phyloP scores from a whole-genome alignment of 2,797 vertebrate genomes.

The Phrynocephalus forsythii region DNA sequence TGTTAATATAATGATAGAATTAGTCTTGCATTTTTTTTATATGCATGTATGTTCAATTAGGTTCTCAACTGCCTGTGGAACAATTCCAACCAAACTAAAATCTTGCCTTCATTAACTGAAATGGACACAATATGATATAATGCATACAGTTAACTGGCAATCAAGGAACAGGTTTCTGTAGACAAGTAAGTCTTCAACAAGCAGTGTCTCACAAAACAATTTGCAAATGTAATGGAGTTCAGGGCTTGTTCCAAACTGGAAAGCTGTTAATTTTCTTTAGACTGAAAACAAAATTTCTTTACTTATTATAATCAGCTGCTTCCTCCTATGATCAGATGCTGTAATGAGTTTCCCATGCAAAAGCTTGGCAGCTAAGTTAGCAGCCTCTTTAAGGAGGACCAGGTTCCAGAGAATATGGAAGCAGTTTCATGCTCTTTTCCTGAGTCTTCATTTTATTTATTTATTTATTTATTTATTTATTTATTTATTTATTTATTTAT shows the following conservation, averaged over 20 bases:
- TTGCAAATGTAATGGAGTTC: constrained; percentile 60
- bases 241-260: constrained; percentile 64
- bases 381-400: constrained; percentile 35
- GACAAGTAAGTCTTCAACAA: constrained; percentile 72
- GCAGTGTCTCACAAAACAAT: constrained; percentile 66
- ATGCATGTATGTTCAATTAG: background rate
- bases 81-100: background rate
- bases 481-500: background rate
- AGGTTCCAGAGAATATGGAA: background rate
- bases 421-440: background rate
- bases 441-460: background rate
- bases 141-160: constrained; percentile 27
- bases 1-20: background rate
- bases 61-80: background rate
- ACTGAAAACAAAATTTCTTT: constrained; percentile 70
- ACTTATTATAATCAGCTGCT: constrained; percentile 70
- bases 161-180: constrained; percentile 57
- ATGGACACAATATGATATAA: background rate
- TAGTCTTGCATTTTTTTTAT: background rate
- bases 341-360: constrained; percentile 60
- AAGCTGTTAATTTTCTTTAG: constrained; percentile 69
- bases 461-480: background rate
- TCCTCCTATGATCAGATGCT: constrained; percentile 65
- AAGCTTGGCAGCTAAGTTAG: constrained; percentile 42
- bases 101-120: constrained; percentile 10